Evolutionary conservation across 2,797 vertebrate species (phyloP), one percentile per base, ranked within the genome.

Genomic region (Enteromius unitaeniatus): DNA sequence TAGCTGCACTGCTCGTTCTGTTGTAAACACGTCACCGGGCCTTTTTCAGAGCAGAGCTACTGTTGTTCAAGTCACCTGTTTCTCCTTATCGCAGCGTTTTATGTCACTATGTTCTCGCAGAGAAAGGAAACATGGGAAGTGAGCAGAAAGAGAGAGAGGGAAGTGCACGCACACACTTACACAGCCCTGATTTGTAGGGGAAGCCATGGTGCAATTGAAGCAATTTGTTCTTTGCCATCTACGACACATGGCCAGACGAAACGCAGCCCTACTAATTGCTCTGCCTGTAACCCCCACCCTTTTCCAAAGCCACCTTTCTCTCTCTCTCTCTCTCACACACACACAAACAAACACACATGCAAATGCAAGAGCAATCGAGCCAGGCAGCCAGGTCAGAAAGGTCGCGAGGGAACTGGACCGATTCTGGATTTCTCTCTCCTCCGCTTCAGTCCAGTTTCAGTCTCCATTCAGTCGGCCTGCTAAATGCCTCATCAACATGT

Each of bases 401-500:
- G 81, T 85, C 84, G 21, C 73, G 6, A 47, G 84, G 86, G 81
- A 82, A 53, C 86, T 82, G 51, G 78, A 84, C 78, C 28, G 70
- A 75, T 47, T 68, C 73, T 72, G 23, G 2, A 55, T 79, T 55
- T 84, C 26, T 78, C 79, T 82, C 82, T 81, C 55, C 77, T 3
- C 34, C 45, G 55, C 78, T 53, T 55, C 31, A 68, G 86, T 85
- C 86, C 81, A 6, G 85, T 85, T 81, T 84, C 73, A 65, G 86
- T 75, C 81, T 87, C 87, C 58, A 74, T 90, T 88, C 89, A 47
- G 91, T 93, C 89, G 93, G 89, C 90, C 92, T 91, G 91, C 92
- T 96, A 96, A 97, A 96, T 95, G 94, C 95, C 96, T 96, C 96
- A 95, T 97, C 96, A 96, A 95, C 95, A 95, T 96, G 96, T 97